These are phyloP conservation scores for Patagioenas fasciata DNA, from an alignment of 2,113 vertebrate species.

Conservation along the genomic window DNA sequence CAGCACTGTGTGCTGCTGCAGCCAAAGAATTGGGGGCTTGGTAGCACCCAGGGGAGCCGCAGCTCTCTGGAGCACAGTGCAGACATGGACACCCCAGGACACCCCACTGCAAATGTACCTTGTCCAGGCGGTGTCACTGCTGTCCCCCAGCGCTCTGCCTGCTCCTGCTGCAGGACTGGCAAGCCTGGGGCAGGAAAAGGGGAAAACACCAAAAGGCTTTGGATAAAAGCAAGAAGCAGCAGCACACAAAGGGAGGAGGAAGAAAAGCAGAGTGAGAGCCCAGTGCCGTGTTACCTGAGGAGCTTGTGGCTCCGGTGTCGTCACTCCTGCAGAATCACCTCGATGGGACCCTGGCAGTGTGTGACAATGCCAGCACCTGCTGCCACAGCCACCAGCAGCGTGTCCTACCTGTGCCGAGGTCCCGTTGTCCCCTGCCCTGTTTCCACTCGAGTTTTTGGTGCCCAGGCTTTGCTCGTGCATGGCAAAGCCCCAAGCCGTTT, in stretches of 20 bases:
- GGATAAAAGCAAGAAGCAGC: neutral
- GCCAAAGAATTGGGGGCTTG: neutral
- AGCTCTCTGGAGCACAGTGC: rapidly evolving
- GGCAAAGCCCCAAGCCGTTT: neutral
- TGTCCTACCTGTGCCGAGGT: rapidly evolving
- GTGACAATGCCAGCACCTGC: neutral
- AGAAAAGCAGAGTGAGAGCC: neutral
- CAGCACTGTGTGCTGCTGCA: neutral
- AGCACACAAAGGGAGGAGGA: neutral
- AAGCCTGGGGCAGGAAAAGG: neutral
- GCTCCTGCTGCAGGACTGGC: neutral
- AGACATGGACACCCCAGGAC: neutral
- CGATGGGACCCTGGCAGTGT: rapidly evolving
- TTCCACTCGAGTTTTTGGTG: neutral
- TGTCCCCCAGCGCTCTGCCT: neutral
- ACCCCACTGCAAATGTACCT: neutral
- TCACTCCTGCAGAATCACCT: neutral
- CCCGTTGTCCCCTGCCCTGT: neutral
- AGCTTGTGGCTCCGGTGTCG: rapidly evolving
- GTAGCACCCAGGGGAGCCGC: neutral
- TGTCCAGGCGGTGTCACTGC: neutral
- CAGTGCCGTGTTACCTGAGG: neutral
- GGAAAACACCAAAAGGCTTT: neutral
- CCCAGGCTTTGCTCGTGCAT: neutral
- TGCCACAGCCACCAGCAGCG: neutral